phyloP scores from a whole-genome alignment of 2,113 vertebrate species.

The Anthoscopus minutus region DNA sequence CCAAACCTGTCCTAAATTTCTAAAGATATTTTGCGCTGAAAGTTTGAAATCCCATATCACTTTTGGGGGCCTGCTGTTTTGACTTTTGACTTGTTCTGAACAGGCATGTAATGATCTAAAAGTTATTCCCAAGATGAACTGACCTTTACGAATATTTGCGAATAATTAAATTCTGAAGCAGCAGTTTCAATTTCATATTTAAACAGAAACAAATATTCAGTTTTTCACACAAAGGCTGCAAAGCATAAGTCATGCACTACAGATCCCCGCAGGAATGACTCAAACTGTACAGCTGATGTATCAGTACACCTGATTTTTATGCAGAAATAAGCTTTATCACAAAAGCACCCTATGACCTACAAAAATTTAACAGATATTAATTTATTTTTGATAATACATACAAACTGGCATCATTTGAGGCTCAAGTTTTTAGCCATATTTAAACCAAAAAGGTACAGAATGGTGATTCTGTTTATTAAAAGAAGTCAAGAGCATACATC shows the following conservation, averaged over 20 bases:
- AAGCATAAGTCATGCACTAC: neutral
- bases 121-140: neutral
- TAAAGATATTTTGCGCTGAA: neutral
- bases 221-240: neutral
- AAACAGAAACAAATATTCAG: neutral
- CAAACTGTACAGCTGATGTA: neutral
- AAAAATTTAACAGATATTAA: neutral
- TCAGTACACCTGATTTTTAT: neutral
- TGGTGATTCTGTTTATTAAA: rapidly evolving
- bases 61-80: neutral
- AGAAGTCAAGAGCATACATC: neutral
- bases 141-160: neutral
- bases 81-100: neutral
- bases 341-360: neutral
- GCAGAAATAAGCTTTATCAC: neutral
- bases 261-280: neutral
- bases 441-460: neutral
- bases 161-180: neutral
- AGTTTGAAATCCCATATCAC: neutral
- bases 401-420: neutral
- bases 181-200: neutral
- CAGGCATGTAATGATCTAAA: neutral
- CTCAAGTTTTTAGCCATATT: neutral
- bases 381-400: neutral
- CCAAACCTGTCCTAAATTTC: neutral